phyloP scores from a whole-genome alignment of 2,113 vertebrate species.

The Mesocricetus auratus region DNA sequence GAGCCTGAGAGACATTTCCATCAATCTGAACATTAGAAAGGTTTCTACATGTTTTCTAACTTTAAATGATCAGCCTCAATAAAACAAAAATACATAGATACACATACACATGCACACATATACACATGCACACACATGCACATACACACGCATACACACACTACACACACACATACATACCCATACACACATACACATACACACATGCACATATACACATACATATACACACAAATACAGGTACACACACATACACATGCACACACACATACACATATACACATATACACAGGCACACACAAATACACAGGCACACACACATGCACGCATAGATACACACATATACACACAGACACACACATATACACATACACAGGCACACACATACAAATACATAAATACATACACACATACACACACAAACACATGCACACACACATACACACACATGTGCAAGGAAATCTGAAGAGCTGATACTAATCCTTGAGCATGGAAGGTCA shows the following conservation, averaged over 20 bases:
- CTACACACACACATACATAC: not conserved
- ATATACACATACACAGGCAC: too few relatives aligned
- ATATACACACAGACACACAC: accelerated
- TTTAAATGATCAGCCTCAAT: slow-evolving; percentile 1
- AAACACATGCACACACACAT: not conserved
- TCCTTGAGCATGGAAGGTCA: not conserved
- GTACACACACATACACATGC: too few relatives aligned
- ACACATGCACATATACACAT: not conserved
- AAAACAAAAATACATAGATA: not conserved
- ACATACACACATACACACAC: not conserved
- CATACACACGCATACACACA: too few relatives aligned
- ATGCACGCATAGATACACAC: accelerated
- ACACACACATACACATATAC: too few relatives aligned
- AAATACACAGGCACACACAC: not conserved
- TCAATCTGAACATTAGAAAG: not conserved
- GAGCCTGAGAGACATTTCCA: not conserved
- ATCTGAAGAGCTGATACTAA: not conserved
- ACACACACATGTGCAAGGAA: not conserved
- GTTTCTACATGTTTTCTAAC: not conserved
- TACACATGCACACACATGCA: too few relatives aligned
- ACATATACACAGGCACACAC: not conserved
- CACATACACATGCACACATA: not conserved
- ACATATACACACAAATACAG: not conserved
- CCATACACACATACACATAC: not conserved
- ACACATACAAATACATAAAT: too few relatives aligned